Percentiles rank a stretch among this genome's conserved stretches.
Evolutionary conservation across 2,888 invertebrate genomes (phyloP).

Genomic region (Diplazon laetatorius): DNA sequence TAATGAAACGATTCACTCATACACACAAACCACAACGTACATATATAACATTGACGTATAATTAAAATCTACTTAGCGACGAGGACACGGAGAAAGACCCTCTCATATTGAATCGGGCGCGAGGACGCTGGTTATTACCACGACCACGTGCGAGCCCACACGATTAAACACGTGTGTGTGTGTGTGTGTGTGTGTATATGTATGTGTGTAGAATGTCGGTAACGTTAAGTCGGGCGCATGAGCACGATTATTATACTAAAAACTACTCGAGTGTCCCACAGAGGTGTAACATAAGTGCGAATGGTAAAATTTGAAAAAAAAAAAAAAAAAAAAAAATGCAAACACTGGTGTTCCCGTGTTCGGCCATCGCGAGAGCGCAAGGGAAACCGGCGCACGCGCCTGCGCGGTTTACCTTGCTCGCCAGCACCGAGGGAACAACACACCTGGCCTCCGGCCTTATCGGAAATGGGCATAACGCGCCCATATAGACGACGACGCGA

Average conservation of each 20-base stretch:
- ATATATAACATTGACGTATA: not conserved
- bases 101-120: constrained; percentile 11
- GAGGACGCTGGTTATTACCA: not conserved
- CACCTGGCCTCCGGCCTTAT: constrained; percentile 72
- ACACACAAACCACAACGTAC: not conserved
- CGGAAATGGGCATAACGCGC: constrained; percentile 65
- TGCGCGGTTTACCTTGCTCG: not conserved
- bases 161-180: not conserved
- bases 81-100: not conserved
- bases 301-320: not conserved
- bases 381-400: constrained; percentile 14
- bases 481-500: constrained; percentile 47
- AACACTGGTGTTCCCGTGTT: constrained; percentile 33
- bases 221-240: not conserved
- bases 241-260: not conserved
- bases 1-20: constrained; percentile 6
- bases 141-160: not conserved
- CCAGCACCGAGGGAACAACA: constrained; percentile 32
- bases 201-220: not conserved
- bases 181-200: not conserved
- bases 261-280: not conserved
- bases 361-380: constrained; percentile 18
- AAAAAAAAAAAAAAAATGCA: constrained; percentile 18
- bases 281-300: not conserved
- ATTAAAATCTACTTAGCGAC: constrained; percentile 16